These are phyloP conservation scores for Pasiphila rectangulata DNA, from an alignment of 2,888 invertebrate genomes.

Conservation along the genomic window DNA sequence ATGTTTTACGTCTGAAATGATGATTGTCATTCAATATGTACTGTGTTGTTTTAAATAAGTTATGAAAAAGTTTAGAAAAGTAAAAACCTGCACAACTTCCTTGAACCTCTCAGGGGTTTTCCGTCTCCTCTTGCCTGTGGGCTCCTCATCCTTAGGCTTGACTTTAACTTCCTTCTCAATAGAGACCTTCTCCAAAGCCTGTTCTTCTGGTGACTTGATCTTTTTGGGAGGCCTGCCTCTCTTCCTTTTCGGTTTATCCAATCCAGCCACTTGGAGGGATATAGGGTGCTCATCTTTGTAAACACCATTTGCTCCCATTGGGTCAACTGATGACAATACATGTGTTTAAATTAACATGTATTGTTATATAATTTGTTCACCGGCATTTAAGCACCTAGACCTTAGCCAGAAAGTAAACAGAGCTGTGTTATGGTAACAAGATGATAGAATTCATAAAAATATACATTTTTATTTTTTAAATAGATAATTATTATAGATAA, in stretches of 20 bases:
- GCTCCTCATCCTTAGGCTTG: constrained; percentile 60
- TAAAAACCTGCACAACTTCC: constrained; percentile 84
- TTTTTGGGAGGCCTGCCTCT: constrained; percentile 86
- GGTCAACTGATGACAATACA: constrained; percentile 68
- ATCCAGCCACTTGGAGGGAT: constrained; percentile 82
- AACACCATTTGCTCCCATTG: constrained; percentile 75
- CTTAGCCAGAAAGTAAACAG: too few species aligned
- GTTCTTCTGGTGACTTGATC: constrained; percentile 59
- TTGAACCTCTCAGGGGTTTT: constrained; percentile 83
- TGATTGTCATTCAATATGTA: too few species aligned
- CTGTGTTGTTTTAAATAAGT: too few species aligned
- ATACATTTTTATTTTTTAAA: too few species aligned
- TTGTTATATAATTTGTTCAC: background rate
- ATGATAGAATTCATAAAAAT: background rate
- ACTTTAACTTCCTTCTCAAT: constrained; percentile 41
- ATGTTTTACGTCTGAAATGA: too few species aligned
- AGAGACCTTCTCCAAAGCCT: constrained; percentile 47
- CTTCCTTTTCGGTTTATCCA: constrained; percentile 84
- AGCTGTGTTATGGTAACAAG: too few species aligned
- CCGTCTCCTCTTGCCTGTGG: constrained; percentile 81
- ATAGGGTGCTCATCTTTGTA: constrained; percentile 85
- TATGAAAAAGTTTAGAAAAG: too few species aligned
- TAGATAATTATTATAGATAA: too few species aligned
- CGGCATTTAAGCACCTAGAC: too few species aligned
- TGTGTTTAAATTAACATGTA: background rate